Percentiles rank a stretch among this genome's conserved stretches.
phyloP scores from a whole-genome alignment of 2,888 invertebrate genomes.

The Formica aserva region DNA sequence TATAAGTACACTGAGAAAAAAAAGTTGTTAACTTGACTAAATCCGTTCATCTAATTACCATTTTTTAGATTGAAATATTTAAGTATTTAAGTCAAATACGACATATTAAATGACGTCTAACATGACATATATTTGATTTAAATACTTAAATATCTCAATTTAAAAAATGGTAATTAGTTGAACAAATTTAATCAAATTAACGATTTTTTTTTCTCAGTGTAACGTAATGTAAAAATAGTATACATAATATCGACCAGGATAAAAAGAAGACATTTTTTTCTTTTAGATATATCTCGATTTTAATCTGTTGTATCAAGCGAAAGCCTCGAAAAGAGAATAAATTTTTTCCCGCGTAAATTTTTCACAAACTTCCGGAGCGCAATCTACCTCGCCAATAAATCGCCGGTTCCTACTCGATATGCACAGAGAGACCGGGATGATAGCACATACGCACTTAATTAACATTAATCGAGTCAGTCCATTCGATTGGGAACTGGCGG shows the following conservation, averaged over 20 bases:
- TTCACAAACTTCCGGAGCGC: slow-evolving; percentile 12
- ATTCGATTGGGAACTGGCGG: slow-evolving; percentile 45
- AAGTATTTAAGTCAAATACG: too few relatives aligned
- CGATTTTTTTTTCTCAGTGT: too few relatives aligned
- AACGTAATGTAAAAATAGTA: not conserved
- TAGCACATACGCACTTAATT: slow-evolving; percentile 33
- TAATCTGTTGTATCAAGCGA: not conserved
- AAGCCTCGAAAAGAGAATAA: slow-evolving; percentile 6
- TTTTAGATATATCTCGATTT: slow-evolving; percentile 13
- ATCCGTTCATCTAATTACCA: too few relatives aligned
- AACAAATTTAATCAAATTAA: too few relatives aligned
- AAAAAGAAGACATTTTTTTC: not conserved
- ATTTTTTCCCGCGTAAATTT: not conserved
- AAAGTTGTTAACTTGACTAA: too few relatives aligned
- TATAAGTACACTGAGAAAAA: not conserved
- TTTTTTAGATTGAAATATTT: too few relatives aligned
- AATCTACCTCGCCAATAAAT: not conserved
- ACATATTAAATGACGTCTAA: too few relatives aligned
- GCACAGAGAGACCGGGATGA: slow-evolving; percentile 11
- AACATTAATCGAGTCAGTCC: slow-evolving; percentile 53
- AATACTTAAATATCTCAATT: too few relatives aligned
- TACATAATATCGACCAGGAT: not conserved
- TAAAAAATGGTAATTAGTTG: too few relatives aligned
- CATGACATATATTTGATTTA: too few relatives aligned
- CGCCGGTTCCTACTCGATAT: slow-evolving; percentile 22